phyloP scores from a whole-genome alignment of 2,797 vertebrate species.

The Champsocephalus gunnari region DNA sequence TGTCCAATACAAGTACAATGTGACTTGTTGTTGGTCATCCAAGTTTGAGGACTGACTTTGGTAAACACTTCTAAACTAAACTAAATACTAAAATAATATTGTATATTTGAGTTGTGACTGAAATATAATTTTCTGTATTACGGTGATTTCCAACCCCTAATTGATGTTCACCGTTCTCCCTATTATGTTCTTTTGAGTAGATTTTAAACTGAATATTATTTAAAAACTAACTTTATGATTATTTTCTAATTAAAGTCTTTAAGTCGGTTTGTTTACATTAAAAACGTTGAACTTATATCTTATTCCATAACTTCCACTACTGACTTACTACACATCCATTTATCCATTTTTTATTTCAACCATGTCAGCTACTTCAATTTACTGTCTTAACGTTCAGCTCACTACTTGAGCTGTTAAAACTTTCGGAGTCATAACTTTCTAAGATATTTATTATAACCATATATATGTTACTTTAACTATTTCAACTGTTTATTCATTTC shows the following conservation, averaged over 20 bases:
- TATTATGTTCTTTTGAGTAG: not conserved
- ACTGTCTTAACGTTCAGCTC: too few species aligned
- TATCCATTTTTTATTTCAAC: not conserved
- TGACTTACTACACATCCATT: too few species aligned
- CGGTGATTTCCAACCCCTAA: not conserved
- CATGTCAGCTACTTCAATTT: not conserved
- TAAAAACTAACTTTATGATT: not conserved
- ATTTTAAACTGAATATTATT: not conserved
- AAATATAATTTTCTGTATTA: not conserved
- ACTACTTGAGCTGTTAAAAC: not conserved
- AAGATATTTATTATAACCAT: too few species aligned
- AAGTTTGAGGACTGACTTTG: not conserved
- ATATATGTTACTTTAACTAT: not conserved
- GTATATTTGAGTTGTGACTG: not conserved
- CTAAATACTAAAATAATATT: not conserved
- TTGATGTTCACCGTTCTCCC: too few species aligned
- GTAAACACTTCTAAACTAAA: not conserved
- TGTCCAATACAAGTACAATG: not conserved
- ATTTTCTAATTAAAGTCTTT: too few species aligned
- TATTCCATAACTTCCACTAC: too few species aligned
- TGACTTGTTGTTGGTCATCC: not conserved
- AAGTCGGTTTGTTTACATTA: too few species aligned
- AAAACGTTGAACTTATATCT: too few species aligned
- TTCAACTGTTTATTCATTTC: too few species aligned
- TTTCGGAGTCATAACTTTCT: too few species aligned